phyloP scores from a whole-genome alignment of 2,888 invertebrate genomes.

The Scaeva pyrastri region DNA sequence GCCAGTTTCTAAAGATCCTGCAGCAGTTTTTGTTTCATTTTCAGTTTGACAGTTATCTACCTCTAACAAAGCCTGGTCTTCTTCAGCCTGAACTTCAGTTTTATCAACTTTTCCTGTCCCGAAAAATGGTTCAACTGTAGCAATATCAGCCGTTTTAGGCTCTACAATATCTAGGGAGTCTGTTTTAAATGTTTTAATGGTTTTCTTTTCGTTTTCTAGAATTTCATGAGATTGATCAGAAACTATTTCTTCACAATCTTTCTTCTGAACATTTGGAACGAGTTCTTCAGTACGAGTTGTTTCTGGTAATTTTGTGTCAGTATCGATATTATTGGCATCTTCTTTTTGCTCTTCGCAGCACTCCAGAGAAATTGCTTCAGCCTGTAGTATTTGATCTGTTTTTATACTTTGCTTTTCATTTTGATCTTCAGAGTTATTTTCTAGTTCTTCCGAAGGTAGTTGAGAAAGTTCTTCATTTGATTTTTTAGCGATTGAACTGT shows the following conservation, averaged over 20 bases:
- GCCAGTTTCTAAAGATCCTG: not conserved
- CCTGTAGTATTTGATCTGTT: not conserved
- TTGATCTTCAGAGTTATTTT: not conserved
- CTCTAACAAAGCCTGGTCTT: not conserved
- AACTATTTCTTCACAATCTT: not conserved
- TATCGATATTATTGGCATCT: not conserved
- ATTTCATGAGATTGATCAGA: not conserved
- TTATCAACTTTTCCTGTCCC: not conserved
- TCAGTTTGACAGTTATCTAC: too few relatives aligned
- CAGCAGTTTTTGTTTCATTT: not conserved
- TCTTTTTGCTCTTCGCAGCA: not conserved
- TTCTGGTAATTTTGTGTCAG: not conserved
- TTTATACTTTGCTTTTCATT: not conserved
- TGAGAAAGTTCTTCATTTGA: not conserved
- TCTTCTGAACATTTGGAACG: not conserved
- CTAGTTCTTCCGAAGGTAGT: not conserved
- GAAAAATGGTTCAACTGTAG: not conserved
- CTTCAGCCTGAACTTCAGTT: not conserved
- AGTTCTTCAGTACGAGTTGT: not conserved
- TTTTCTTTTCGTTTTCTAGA: not conserved
- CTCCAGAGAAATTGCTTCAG: not conserved
- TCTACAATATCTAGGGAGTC: not conserved
- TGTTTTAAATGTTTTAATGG: not conserved
- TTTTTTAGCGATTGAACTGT: not conserved
- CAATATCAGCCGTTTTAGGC: conserved; percentile 14